A percentile compares a stretch with the other conserved stretches of the same genome.
phyloP scores from a whole-genome alignment of 1,140 invertebrate species.

The Uloborus diversus region DNA sequence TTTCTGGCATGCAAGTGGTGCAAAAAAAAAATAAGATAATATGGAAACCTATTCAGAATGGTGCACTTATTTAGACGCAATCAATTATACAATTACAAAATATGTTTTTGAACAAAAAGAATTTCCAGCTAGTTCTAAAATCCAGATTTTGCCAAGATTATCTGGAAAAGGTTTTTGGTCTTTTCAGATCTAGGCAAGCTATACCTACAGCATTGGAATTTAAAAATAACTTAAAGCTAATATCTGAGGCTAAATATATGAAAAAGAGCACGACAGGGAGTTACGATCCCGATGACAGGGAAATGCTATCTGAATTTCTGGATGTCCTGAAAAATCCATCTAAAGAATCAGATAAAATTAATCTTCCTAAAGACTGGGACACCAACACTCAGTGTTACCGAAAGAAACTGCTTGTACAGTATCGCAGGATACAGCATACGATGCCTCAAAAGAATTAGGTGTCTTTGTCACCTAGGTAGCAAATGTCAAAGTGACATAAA shows the following conservation, averaged over 20 bases:
- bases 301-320: neutral
- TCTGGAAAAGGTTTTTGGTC: neutral
- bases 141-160: no score
- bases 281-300: neutral
- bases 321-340: neutral
- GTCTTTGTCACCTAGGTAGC: no score
- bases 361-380: neutral
- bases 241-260: neutral
- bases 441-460: no score
- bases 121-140: no score
- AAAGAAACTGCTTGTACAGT: neutral
- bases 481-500: no score
- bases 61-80: no score
- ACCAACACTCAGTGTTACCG: neutral
- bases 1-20: no score
- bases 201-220: neutral
- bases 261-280: neutral
- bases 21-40: no score
- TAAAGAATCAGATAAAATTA: neutral
- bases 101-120: no score
- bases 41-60: no score
- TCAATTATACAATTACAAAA: no score
- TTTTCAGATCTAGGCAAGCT: neutral
- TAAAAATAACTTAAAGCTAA: neutral
- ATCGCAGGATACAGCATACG: neutral